phyloP scores from a whole-genome alignment of 2,888 invertebrate genomes.

The Xylota sylvarum region DNA sequence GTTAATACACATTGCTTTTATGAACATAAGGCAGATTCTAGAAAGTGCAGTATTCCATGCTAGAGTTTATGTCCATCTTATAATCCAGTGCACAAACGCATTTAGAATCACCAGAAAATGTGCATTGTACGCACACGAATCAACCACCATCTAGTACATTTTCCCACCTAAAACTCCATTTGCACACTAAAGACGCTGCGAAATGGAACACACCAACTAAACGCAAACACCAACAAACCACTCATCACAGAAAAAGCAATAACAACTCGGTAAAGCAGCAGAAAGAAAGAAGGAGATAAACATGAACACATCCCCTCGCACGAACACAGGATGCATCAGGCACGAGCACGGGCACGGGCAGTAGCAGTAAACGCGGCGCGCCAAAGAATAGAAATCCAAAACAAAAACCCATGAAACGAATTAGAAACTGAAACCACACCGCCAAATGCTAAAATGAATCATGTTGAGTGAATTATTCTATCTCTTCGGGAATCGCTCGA shows the following conservation, averaged over 20 bases:
- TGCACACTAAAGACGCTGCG: slow-evolving; percentile 6
- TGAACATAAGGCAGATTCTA: background rate
- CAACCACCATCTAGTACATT: slow-evolving; percentile 36
- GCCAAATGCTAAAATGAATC: slow-evolving; percentile 34
- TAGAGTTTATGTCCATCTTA: background rate
- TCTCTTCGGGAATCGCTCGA: slow-evolving; percentile 75
- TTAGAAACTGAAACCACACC: slow-evolving; percentile 43
- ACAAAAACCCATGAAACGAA: slow-evolving; percentile 53
- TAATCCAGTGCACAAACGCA: slow-evolving; percentile 22
- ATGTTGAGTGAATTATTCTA: slow-evolving; percentile 37
- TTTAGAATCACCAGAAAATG: background rate
- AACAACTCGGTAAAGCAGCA: background rate
- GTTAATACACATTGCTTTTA: too few relatives aligned
- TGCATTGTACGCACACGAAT: slow-evolving; percentile 2
- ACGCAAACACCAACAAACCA: slow-evolving; percentile 12
- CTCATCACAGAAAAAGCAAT: slow-evolving; percentile 6
- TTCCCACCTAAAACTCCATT: slow-evolving; percentile 33
- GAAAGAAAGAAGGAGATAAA: slow-evolving; percentile 10
- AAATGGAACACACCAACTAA: slow-evolving; percentile 30
- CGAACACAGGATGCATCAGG: slow-evolving; percentile 35
- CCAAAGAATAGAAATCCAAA: slow-evolving; percentile 65
- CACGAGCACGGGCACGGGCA: too few relatives aligned
- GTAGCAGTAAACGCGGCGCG: slow-evolving; percentile 49
- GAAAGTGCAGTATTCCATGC: background rate
- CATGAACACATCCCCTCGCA: slow-evolving; percentile 29